These are phyloP conservation scores for Psittacus erithacus DNA, from an alignment of 2,113 vertebrate species.

Conservation along the genomic window DNA sequence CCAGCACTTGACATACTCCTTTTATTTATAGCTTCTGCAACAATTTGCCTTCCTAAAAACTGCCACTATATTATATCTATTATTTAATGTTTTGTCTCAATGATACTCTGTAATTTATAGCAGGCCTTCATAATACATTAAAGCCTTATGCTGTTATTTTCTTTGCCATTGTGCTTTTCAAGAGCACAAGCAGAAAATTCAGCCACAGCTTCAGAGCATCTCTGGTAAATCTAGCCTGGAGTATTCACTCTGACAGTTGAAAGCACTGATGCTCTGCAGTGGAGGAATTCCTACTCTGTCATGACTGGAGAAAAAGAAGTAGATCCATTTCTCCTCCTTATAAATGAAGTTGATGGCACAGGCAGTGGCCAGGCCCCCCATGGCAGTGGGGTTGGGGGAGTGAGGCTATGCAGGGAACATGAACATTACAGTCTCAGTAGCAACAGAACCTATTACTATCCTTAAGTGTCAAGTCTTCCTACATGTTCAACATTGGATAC, in stretches of 20 bases:
- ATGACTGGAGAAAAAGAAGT: background rate
- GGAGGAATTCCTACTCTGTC: background rate
- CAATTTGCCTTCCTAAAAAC: background rate
- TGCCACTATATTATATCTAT: background rate
- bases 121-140: background rate
- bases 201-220: background rate
- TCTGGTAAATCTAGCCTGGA: background rate
- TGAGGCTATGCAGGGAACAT: background rate
- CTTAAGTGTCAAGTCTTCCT: background rate
- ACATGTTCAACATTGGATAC: background rate
- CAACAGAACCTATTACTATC: background rate
- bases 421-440: background rate
- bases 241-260: background rate
- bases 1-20: background rate
- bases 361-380: background rate
- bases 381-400: background rate
- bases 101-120: background rate
- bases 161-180: background rate
- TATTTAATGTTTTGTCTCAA: background rate
- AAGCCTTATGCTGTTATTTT: background rate
- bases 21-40: background rate
- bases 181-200: accelerated
- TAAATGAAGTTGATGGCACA: background rate
- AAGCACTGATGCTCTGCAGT: background rate
- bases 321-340: background rate